Conservation (phyloP, 2,797 vertebrate genomes). For the Mycteria americana region DNA sequence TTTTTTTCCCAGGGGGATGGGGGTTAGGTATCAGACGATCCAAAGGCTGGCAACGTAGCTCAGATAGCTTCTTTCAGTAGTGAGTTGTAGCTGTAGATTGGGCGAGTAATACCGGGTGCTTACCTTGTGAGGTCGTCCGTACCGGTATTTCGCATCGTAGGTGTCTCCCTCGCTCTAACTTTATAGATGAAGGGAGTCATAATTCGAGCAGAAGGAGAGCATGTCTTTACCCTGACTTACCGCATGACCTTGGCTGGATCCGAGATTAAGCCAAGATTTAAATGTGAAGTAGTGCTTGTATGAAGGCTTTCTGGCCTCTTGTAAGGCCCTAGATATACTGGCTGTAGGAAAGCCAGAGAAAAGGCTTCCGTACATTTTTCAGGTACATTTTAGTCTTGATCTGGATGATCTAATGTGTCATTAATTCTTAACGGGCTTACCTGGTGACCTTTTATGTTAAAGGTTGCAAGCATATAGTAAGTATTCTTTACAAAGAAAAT, state of each 20-base stretch:
- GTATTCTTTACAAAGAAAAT: background rate
- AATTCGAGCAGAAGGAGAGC: background rate
- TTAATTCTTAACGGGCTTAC: background rate
- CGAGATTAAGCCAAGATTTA: background rate
- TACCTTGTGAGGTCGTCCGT: rapidly evolving
- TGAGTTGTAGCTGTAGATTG: rapidly evolving
- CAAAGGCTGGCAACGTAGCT: rapidly evolving
- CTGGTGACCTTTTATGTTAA: background rate
- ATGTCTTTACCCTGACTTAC: background rate
- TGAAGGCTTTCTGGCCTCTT: background rate
- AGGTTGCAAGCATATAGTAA: background rate
- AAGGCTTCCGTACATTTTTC: background rate
- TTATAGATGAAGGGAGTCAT: background rate
- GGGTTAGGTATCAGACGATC: background rate
- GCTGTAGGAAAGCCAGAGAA: background rate
- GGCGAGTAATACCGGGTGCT: background rate
- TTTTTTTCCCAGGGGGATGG: background rate
- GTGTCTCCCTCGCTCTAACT: background rate
- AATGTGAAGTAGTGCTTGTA: background rate
- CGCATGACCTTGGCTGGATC: constrained; percentile 10
- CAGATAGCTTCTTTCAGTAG: rapidly evolving
- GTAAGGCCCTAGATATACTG: background rate
- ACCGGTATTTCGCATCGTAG: background rate
- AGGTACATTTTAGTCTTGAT: background rate
- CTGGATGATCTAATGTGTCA: rapidly evolving